Evolutionary conservation across 1,140 invertebrate species (phyloP), one percentile per base, ranked within the genome.

Genomic region (Oscheius sp.): DNA sequence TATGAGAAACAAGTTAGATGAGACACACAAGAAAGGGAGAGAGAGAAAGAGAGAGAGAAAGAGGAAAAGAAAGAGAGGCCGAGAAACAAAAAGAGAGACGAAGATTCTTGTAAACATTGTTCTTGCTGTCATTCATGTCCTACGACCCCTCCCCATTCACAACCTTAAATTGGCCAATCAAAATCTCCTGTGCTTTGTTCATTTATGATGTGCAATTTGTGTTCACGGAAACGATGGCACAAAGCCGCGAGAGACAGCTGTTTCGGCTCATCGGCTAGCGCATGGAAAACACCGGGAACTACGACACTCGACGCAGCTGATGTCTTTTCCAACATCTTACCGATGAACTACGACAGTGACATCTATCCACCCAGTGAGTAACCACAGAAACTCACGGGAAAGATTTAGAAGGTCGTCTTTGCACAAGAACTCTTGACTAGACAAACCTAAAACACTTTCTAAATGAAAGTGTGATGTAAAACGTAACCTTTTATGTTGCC

Each of bases 271-370:
- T 23, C 38, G 38, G 7, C 49, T 13, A 20, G 7, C 49, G 7
- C 49, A 55, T 55, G 49, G 49, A 55, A 55, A 55, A 55, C 49
- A 55, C 49, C 49, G 49, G 28, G 38, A n/a, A 55, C 49, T 55
- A 55, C 49, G 49, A 55, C 7, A 13, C 49, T 55, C 38, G 38
- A 10, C 49, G 49, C 49, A 55, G 49, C 49, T 13, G 49, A 55
- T 55, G 49, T 15, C 23, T 55, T 23, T 23, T 55, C 23, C 15
- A 26, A 13, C 4, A 23, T 26, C 49, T 15, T 26, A 7, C 4
- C 4, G 49, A 55, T 55, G 49, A 55, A 55, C 49, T 55, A 55
- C 49, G 49, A 55, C 49, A 55, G 28, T 26, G 49, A 55, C 49
- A 55, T 55, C 49, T 55, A 55, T 55, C 49, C 7, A 26, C 49